Evolutionary conservation across 2,888 invertebrate genomes (phyloP).

Genomic region (Dendrolimus pini): DNA sequence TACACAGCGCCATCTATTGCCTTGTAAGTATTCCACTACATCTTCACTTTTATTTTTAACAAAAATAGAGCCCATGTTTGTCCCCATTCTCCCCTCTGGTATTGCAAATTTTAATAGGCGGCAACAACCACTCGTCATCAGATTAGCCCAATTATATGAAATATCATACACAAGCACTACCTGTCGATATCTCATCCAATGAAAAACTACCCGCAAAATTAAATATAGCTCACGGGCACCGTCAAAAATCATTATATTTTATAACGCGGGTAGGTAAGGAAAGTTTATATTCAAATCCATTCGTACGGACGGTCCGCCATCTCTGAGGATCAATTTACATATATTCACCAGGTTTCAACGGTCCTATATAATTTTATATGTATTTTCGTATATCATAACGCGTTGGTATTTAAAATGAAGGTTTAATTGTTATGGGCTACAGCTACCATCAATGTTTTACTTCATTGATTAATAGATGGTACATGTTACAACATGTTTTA

Average conservation of each 20-base stretch:
- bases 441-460: too few species aligned
- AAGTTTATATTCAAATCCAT: slow-evolving; percentile 75
- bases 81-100: too few species aligned
- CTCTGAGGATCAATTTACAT: slow-evolving; percentile 76
- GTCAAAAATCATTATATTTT: slow-evolving; percentile 76
- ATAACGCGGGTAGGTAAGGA: slow-evolving; percentile 55
- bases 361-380: slow-evolving; percentile 56
- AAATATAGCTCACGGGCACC: slow-evolving; percentile 58
- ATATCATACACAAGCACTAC: too few species aligned
- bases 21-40: too few species aligned
- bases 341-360: slow-evolving; percentile 71
- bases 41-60: too few species aligned
- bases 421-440: not conserved
- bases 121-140: too few species aligned
- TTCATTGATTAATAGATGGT: too few species aligned
- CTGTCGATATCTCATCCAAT: slow-evolving; percentile 54
- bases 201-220: slow-evolving; percentile 53
- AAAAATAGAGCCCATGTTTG: too few species aligned
- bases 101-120: too few species aligned
- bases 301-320: slow-evolving; percentile 67
- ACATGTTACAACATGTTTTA: too few species aligned
- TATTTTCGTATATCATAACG: slow-evolving; percentile 11
- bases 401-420: not conserved
- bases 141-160: too few species aligned
- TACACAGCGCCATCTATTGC: too few species aligned